Conservation (phyloP, 2,888 invertebrate species). For the Ophion costatus region DNA sequence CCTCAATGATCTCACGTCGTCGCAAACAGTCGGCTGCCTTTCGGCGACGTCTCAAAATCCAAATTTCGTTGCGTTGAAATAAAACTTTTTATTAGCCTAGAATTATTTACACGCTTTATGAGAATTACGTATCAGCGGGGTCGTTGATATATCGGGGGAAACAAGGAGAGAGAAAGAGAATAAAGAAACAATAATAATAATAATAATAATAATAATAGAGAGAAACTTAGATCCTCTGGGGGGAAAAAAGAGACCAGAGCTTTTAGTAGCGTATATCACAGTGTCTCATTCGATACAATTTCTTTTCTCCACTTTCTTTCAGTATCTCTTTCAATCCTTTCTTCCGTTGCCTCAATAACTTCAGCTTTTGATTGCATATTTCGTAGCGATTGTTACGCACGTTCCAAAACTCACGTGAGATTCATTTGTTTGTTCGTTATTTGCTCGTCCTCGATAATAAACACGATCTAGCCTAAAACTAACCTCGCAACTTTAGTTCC, state of each 20-base stretch:
- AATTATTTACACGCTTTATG: slow-evolving; percentile 50
- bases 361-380: slow-evolving; percentile 40
- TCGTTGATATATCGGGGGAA: slow-evolving; percentile 40
- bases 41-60: background rate
- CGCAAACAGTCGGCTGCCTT: background rate
- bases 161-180: slow-evolving; percentile 4
- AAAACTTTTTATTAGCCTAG: slow-evolving; percentile 43
- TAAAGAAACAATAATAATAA: slow-evolving; percentile 1
- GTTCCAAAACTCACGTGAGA: slow-evolving; percentile 26
- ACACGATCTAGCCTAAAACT: slow-evolving; percentile 31
- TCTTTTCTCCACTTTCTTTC: slow-evolving; percentile 9
- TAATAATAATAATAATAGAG: slow-evolving; percentile 38
- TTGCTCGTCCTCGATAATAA: background rate
- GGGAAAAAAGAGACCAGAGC: slow-evolving; percentile 70
- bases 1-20: background rate
- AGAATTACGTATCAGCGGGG: slow-evolving; percentile 40
- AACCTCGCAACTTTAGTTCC: background rate
- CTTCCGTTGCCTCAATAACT: background rate
- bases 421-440: slow-evolving; percentile 37
- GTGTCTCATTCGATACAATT: slow-evolving; percentile 76
- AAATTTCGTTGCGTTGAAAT: slow-evolving; percentile 40
- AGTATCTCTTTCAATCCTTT: slow-evolving; percentile 36
- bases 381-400: slow-evolving; percentile 31
- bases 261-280: slow-evolving; percentile 82
- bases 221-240: slow-evolving; percentile 56